Conservation (phyloP, 2,888 invertebrate species). For the Byasa hedistus region DNA sequence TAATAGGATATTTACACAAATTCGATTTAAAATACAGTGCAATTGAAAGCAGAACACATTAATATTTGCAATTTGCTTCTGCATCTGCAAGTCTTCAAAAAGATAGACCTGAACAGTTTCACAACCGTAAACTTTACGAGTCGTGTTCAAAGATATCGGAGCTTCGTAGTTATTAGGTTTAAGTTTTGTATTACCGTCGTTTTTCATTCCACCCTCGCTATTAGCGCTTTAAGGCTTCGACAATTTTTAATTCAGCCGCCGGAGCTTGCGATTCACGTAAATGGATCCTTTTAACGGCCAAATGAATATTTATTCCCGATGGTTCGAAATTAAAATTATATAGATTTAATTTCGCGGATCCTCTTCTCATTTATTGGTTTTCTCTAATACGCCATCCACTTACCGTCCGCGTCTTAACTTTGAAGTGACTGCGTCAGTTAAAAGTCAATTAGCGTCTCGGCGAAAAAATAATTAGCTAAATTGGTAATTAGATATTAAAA, state of each 20-base stretch:
- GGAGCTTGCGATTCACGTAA: constrained; percentile 53
- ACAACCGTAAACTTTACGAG: too few species aligned
- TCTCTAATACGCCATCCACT: not conserved
- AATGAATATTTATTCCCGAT: constrained; percentile 67
- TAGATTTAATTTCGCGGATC: constrained; percentile 54
- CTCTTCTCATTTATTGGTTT: constrained; percentile 33
- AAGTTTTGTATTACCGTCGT: too few species aligned
- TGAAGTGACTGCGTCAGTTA: constrained; percentile 6
- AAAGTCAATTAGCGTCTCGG: constrained; percentile 17
- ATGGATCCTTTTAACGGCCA: constrained; percentile 65
- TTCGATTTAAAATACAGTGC: too few species aligned
- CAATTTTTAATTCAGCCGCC: constrained; percentile 53
- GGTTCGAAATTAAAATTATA: constrained; percentile 61
- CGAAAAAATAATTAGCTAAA: constrained; percentile 16
- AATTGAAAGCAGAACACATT: too few species aligned
- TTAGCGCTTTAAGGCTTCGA: constrained; percentile 18
- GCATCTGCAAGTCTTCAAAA: too few species aligned
- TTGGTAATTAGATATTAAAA: constrained; percentile 9
- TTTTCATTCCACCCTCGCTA: not conserved
- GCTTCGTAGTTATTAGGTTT: too few species aligned
- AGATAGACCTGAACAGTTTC: too few species aligned
- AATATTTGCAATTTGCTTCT: too few species aligned
- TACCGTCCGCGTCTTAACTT: constrained; percentile 1
- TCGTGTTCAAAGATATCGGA: too few species aligned
- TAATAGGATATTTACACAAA: too few species aligned